Percentiles rank a stretch among this genome's conserved stretches.
Evolutionary conservation across 2,797 vertebrate genomes (phyloP).

Genomic region (Ctenopoma multispine): DNA sequence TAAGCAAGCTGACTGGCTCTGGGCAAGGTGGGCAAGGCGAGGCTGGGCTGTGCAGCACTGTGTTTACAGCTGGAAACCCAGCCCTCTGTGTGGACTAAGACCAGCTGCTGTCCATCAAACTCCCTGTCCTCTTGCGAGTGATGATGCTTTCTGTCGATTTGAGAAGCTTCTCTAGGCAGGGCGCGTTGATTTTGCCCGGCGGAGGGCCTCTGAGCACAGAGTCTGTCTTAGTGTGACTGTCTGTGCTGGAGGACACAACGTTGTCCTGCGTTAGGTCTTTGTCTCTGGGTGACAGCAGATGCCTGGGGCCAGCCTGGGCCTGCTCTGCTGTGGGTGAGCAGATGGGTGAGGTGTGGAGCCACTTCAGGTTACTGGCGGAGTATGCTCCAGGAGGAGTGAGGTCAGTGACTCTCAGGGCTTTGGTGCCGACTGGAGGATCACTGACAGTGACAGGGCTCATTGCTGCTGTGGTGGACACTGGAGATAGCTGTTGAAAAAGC

Average conservation of each 20-base stretch:
- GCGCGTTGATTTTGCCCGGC: constrained; percentile 84
- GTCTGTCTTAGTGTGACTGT: constrained; percentile 75
- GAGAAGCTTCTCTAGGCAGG: constrained; percentile 87
- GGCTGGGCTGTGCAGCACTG: constrained; percentile 48
- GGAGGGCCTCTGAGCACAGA: constrained; percentile 70
- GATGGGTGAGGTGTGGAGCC: constrained; percentile 87
- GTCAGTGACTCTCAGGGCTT: constrained; percentile 78
- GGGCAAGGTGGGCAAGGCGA: constrained; percentile 58
- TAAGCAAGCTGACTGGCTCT: constrained; percentile 72
- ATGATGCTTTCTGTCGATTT: constrained; percentile 88
- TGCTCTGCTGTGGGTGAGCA: constrained; percentile 80
- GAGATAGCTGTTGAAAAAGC: constrained; percentile 71
- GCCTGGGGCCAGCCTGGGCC: constrained; percentile 74
- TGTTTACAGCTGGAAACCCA: constrained; percentile 51
- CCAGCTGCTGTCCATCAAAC: constrained; percentile 77
- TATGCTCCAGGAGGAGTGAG: constrained; percentile 79
- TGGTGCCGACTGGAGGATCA: constrained; percentile 60
- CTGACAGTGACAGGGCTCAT: constrained; percentile 46
- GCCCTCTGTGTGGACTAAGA: constrained; percentile 77
- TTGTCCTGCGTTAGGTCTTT: constrained; percentile 84
- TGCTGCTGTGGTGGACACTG: constrained; percentile 47
- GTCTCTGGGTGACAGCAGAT: constrained; percentile 66
- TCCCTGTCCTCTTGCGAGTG: constrained; percentile 72
- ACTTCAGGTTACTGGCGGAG: constrained; percentile 84
- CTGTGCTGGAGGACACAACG: constrained; percentile 86